Evolutionary conservation across 2,888 invertebrate species (phyloP), one percentile per base, ranked within the genome.

Genomic region (Heteromyza rotundicornis): DNA sequence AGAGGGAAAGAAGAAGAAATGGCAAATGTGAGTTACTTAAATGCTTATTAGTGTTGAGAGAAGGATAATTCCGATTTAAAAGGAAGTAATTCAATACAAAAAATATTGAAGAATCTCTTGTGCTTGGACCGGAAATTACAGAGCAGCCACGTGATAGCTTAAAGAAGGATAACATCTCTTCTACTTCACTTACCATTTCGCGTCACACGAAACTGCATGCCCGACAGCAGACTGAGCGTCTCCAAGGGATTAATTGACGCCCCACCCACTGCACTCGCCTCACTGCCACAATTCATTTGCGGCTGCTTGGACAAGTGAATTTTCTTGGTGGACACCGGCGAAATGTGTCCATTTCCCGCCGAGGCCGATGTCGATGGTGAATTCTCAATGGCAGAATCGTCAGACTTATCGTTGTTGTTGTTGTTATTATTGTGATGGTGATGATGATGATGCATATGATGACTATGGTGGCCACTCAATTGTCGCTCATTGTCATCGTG

Each of bases 121-220:
- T 35, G 35, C 35, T 35, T 14, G 10, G 10, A 35, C 35, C 35
- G 35, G 8, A 10, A 8, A n/a, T 47, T 16, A n/a, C n/a, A n/a
- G n/a, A n/a, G n/a, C n/a, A n/a, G n/a, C n/a, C n/a, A n/a, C n/a
- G n/a, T n/a, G n/a, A n/a, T n/a, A n/a, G n/a, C n/a, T n/a, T n/a
- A n/a, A n/a, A n/a, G n/a, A n/a, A n/a, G n/a, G n/a, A n/a, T n/a
- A n/a, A n/a, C n/a, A n/a, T n/a, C n/a, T n/a, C n/a, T n/a, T n/a
- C n/a, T n/a, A n/a, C n/a, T n/a, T n/a, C n/a, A 82, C 87, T 84
- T 82, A 92, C 95, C 92, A 88, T 92, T 88, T 73, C 92, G 93
- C 68, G 92, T 90, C 72, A 96, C 93, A 84, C 94, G 95, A 77
- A 96, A 92, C 68, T 83, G 84, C 82, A 84, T 78, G 62, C 84